Base-by-base conservation (phyloP, 2,888 invertebrate genomes). In the Cheilosia scutellata region DNA sequence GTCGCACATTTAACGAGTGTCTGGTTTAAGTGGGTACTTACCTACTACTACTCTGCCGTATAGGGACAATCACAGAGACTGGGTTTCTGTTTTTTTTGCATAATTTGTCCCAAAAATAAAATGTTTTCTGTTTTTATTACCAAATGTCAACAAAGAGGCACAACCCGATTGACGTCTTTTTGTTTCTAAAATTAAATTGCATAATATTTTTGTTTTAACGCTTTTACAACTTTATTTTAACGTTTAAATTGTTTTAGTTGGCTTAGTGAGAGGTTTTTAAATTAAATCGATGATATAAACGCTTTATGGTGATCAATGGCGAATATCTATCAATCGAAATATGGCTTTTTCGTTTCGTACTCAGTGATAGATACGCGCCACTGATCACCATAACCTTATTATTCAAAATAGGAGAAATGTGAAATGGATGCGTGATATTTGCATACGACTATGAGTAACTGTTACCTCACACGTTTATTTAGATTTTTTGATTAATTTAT, bases 41-140 rank as follows among this genome's bases (percentile, higher is more conserved):
- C 20, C 37, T 37, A 33, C 47, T 63, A 20, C 31, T 9, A 49
- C 62, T 44, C 11, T 40, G 42, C n/a, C 5, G 2, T 40, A 16
- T 33, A 37, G 11, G 9, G 9, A 33, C 33, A 9, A 9, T 9
- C 33, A 33, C 6, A 33, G 33, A 33, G 9, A 9, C 5, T 44
- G 13, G 13, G 5, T 2, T 5, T 42, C n/a, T 44, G 11, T 42
- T 3, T 11, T 27, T 60, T 77, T 77, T 77, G 76, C 76, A 77
- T 77, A 77, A 77, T 77, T 68, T 77, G 76, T 25, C 68, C 76
- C 42, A 51, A 33, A 77, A 76, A 76, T 1, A 0, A 47, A 33
- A n/a, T 29, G 29, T n/a, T 29, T 49, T 37, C 6, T 5, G 44
- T 44, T 53, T 53, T 16, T 53, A 9, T 11, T 13, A 9, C 37